Base-by-base conservation (phyloP, 1,140 invertebrate species). In the Steinernema khuongi region DNA sequence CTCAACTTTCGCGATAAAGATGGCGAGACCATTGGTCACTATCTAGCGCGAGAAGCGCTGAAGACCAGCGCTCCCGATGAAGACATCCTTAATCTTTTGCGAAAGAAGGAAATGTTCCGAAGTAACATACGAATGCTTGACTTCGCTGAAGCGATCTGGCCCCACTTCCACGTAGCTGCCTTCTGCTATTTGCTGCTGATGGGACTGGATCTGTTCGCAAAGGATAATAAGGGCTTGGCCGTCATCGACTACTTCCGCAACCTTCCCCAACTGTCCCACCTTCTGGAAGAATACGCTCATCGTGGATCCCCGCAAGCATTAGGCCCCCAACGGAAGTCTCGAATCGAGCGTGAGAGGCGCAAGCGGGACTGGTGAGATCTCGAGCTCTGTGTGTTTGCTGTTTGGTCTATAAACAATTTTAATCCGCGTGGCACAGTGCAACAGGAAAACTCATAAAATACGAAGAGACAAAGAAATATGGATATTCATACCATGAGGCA, bases 171-270 rank as follows among this genome's bases (percentile, higher is more conserved):
- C 50, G 50, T 60, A 4, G 50, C 50, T 26, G 50, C 50, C 7
- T 60, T 60, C 50, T 60, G 50, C 26, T 60, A 60, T 26, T 22
- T 60, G 50, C 14, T 60, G 22, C 50, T 60, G 4, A 60, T 60
- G 50, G 50, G 50, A 60, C 19, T 60, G 50, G 50, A 60, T 26
- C 50, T 60, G 50, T 60, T 60, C 50, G 19, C 50, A 26, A 60
- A 60, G 22, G 50, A 60, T 60, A 60, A 60, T 14, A 60, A 22
- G 4, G 50, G 50, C 11, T 60, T 60, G 14, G 50, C 50, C 19
- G 50, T 60, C 19, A 60, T 60, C 19, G 50, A 60, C 19, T 22
- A 17, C 50, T 60, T 60, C 50, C 14, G 22, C 50, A 60, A 60
- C 2, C 7, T 4, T 7, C 7, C 50, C 4, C 14, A 60, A 60